Percentiles rank a stretch among this genome's conserved stretches.
Conservation (phyloP, 2,888 invertebrate genomes). For the Drosophila stalkeri region DNA sequence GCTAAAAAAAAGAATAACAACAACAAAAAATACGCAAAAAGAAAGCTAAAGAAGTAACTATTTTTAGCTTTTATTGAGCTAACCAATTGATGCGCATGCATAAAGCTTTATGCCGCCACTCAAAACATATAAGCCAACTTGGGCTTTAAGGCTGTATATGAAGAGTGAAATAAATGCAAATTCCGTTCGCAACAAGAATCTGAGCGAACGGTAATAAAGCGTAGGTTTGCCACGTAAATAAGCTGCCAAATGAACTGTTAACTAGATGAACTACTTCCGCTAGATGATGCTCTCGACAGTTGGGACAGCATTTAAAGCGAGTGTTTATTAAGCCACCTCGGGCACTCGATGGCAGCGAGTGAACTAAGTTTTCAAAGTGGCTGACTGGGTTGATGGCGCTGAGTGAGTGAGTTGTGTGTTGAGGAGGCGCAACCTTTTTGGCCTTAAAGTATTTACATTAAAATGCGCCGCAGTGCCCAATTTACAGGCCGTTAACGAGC, state of each 20-base stretch:
- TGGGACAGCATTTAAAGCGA: constrained; percentile 9
- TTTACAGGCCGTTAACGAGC: constrained; percentile 59
- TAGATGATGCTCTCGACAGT: neutral
- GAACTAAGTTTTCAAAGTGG: constrained; percentile 15
- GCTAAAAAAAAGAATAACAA: constrained; percentile 1
- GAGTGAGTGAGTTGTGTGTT: no score
- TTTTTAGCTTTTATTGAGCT: constrained; percentile 22
- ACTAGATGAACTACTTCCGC: constrained; percentile 14
- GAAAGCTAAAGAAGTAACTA: constrained; percentile 9
- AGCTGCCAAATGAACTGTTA: constrained; percentile 4
- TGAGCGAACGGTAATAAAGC: neutral
- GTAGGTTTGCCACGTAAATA: neutral
- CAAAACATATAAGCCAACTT: neutral
- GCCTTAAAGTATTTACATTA: constrained; percentile 41
- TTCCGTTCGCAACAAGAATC: neutral
- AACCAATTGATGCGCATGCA: constrained; percentile 23
- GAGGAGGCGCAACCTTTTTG: constrained; percentile 3
- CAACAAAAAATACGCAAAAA: neutral
- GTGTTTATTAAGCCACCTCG: constrained; percentile 23
- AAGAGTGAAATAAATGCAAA: neutral
- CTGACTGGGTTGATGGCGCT: no score
- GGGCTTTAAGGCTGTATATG: neutral
- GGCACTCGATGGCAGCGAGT: constrained; percentile 4
- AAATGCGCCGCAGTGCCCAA: constrained; percentile 50
- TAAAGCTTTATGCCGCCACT: constrained; percentile 3